Base-by-base conservation (phyloP, 2,888 invertebrate species). In the Erynnis tages region DNA sequence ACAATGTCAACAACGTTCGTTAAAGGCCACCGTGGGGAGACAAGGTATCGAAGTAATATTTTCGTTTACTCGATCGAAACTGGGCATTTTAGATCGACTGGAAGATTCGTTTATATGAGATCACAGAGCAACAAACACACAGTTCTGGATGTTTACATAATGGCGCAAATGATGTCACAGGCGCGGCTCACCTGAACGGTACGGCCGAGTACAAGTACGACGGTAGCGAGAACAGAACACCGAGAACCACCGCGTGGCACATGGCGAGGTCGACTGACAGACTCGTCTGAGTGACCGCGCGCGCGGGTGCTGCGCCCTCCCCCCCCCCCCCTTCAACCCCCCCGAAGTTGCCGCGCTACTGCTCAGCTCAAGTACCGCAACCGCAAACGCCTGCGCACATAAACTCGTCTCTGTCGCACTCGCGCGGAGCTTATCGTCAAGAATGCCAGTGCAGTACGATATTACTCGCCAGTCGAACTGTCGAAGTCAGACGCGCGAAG, bases 221-320 rank as follows among this genome's bases (percentile, higher is more conserved):
- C 54, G 86, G 86, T 67, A 87, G 69, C 61, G 87, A 87, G 61
- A 85, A 79, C 63, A 87, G 63, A 63, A 86, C 86, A 49, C 86
- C 86, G 63, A 87, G 81, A 47, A 86, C 84, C 63, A 87, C 77
- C 62, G 85, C 82, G 78, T 85, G 83, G 66, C 86, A 86, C 85
- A 86, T 86, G 63, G 62, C 77, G 76, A 48, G 61, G 60, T 55
- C 59, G 63, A 73, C 73, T 68, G 67, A 49, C 17, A 17, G 41
- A 44, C 34, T 23, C 27, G 8, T 25, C 38, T 25, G 30, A 21
- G 29, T 17, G 41, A 10, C 58, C 25, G 55, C 43, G 45, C 19
- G 37, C 17, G 8, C n/a, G 16, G 8, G 34, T 16, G 35, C 35
- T n/a, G 35, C 50, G 40, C 32, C 45, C 52, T 14, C 11, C 43